Conservation (phyloP, 2,113 vertebrate species). For the Platichthys stellatus region DNA sequence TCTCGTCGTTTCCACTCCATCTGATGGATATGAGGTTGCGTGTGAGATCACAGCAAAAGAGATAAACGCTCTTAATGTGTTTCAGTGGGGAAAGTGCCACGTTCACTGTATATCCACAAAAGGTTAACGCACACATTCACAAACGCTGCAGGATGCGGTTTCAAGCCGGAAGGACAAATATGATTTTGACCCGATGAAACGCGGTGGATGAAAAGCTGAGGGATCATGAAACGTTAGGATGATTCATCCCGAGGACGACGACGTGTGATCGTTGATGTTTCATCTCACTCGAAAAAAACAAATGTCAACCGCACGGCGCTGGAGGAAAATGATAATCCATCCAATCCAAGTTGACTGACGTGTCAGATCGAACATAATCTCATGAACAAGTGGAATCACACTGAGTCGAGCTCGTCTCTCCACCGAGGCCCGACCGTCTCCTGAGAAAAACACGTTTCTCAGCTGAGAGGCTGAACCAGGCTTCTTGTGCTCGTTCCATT, state of each 20-base stretch:
- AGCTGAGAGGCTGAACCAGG: too few species aligned
- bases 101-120: background rate
- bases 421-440: too few species aligned
- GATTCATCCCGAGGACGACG: background rate
- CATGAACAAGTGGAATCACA: too few species aligned
- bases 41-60: conserved; percentile 55
- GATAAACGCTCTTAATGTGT: conserved; percentile 57
- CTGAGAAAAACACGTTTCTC: too few species aligned
- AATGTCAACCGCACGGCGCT: background rate
- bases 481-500: too few species aligned
- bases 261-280: background rate
- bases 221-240: too few species aligned
- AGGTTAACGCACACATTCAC: conserved; percentile 25
- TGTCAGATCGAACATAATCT: too few species aligned
- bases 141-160: background rate
- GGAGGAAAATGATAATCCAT: background rate
- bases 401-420: too few species aligned
- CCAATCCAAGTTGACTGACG: too few species aligned
- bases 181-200: background rate
- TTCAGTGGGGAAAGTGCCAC: background rate
- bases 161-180: background rate
- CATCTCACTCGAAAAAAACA: background rate
- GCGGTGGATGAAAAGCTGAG: background rate
- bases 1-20: conserved; percentile 23
- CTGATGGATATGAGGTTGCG: conserved; percentile 44